A percentile compares a stretch with the other conserved stretches of the same genome.
phyloP scores from a whole-genome alignment of 2,797 vertebrate species.

The Mormyrus hasselquistii region DNA sequence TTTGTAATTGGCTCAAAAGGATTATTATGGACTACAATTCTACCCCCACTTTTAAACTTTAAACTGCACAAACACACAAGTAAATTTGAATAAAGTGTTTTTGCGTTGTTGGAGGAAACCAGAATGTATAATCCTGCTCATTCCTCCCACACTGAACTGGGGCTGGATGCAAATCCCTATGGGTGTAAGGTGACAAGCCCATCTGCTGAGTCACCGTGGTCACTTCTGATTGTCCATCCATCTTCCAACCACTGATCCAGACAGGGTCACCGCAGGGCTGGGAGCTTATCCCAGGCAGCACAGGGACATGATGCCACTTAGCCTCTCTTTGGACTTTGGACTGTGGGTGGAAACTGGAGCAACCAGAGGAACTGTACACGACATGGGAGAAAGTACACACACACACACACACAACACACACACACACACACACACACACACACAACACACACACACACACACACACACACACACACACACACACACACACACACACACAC shows the following conservation, averaged over 20 bases:
- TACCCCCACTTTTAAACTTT: not conserved
- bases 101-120: not conserved
- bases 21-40: not conserved
- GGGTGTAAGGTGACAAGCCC: not conserved
- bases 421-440: not conserved
- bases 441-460: not conserved
- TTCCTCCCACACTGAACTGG: not conserved
- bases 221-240: not conserved
- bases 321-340: not conserved
- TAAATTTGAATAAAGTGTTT: not conserved
- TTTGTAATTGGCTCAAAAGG: not conserved
- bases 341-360: not conserved
- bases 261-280: not conserved
- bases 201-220: conserved; percentile 7
- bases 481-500: not conserved
- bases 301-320: not conserved
- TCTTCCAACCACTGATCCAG: not conserved
- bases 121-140: not conserved
- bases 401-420: not conserved
- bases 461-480: not conserved
- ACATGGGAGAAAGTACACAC: not conserved
- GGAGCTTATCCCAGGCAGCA: not conserved
- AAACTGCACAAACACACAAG: not conserved
- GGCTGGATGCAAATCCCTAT: not conserved
- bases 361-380: not conserved